These are phyloP conservation scores for Zootermopsis nevadensis DNA, from an alignment of 2,888 invertebrate genomes.

Conservation along the genomic window DNA sequence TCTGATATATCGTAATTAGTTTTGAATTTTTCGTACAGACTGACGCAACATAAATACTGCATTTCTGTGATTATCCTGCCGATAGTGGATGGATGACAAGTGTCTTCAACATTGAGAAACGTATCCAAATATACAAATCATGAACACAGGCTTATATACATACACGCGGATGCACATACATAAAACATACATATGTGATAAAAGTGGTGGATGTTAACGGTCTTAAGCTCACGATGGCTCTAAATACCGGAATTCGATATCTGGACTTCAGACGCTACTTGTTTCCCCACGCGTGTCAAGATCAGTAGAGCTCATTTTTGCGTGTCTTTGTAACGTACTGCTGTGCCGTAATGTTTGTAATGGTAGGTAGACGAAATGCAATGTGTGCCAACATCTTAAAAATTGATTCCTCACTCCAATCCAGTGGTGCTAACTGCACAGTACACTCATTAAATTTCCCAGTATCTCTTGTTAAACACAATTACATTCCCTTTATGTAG, in stretches of 20 bases:
- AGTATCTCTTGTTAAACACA: background rate
- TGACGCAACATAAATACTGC: no score
- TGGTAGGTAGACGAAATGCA: background rate
- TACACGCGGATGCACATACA: no score
- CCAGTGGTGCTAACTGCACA: constrained; percentile 15
- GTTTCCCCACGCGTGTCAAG: background rate
- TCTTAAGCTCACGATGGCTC: no score
- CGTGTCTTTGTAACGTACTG: background rate
- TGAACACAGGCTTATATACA: no score
- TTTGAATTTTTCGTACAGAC: no score
- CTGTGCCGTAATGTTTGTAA: background rate
- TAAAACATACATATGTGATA: no score
- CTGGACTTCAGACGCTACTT: background rate
- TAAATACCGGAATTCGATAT: background rate
- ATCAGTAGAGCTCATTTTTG: constrained; percentile 2
- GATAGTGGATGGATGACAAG: no score
- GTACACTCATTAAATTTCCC: constrained; percentile 1
- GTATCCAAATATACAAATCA: no score
- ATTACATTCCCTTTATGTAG: background rate
- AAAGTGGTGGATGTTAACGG: no score
- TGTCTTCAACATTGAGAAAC: no score
- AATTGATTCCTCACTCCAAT: constrained; percentile 19
- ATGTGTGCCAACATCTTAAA: constrained; percentile 23
- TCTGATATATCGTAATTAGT: no score
- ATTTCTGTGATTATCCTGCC: no score